A percentile compares a stretch with the other conserved stretches of the same genome.
phyloP scores from a whole-genome alignment of 1,140 invertebrate genomes.

The Protaetia brevitarsis region DNA sequence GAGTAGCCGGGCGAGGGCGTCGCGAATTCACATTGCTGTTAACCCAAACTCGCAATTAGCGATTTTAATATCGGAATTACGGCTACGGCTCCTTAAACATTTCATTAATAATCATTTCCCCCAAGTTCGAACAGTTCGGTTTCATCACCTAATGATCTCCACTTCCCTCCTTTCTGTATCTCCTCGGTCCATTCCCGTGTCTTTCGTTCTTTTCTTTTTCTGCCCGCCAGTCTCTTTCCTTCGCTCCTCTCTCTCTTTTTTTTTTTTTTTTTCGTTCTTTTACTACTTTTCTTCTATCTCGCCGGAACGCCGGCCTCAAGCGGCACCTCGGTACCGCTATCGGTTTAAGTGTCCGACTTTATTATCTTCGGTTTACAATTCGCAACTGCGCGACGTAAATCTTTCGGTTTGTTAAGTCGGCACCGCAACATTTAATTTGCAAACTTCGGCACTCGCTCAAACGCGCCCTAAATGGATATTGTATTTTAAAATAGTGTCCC shows the following conservation, averaged over 20 bases:
- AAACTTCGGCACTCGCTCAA: too few species aligned
- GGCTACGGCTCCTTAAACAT: not conserved
- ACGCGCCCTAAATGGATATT: too few species aligned
- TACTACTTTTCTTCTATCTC: not conserved
- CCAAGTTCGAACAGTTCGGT: too few species aligned
- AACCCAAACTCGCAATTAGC: slow-evolving; percentile 9
- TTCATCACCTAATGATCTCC: not conserved
- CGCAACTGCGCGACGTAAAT: slow-evolving; percentile 11
- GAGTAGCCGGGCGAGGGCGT: not conserved
- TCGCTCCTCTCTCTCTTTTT: not conserved
- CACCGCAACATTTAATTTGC: not conserved
- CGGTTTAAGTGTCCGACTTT: slow-evolving; percentile 17
- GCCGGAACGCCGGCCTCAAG: not conserved
- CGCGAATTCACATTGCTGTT: slow-evolving; percentile 5
- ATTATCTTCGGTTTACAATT: slow-evolving; percentile 21
- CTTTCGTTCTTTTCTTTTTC: not conserved
- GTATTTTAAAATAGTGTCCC: too few species aligned
- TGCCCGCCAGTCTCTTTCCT: not conserved
- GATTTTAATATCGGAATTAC: slow-evolving; percentile 14
- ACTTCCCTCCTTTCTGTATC: not conserved
- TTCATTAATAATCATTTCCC: slow-evolving; percentile 5
- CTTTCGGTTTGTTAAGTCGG: slow-evolving; percentile 1
- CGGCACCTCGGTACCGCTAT: not conserved
- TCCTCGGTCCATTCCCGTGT: not conserved
- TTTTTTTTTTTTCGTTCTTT: not conserved